Evolutionary conservation across 92 coral and sea anemone species (phyloP).

Genomic region (Epizoanthus rinbou): DNA sequence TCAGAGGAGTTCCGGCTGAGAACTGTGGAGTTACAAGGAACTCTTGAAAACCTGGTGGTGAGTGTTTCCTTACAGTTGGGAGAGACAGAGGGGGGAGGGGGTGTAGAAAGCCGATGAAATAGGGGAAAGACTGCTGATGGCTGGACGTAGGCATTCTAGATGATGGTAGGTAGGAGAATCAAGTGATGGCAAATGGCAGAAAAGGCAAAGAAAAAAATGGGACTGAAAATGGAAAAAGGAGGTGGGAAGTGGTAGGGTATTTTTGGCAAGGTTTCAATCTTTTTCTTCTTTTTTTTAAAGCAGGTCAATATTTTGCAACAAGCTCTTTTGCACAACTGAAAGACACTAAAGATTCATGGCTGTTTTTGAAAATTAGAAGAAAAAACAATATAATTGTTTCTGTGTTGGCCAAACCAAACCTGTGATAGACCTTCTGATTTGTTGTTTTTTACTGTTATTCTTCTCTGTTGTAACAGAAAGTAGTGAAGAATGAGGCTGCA

Average conservation of each 20-base stretch:
- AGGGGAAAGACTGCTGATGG: background rate
- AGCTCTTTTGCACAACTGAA: background rate
- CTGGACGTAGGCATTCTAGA: background rate
- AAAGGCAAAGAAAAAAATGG: constrained; percentile 31
- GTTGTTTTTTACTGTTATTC: background rate
- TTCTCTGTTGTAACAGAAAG: constrained; percentile 57
- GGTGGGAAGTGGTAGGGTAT: no score
- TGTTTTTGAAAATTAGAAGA: background rate
- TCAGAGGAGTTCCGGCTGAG: constrained; percentile 88
- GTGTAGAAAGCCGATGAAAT: background rate
- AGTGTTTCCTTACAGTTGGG: constrained; percentile 6
- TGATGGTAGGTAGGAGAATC: no score
- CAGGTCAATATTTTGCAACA: no score
- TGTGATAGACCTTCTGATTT: no score
- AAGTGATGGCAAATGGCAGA: constrained; percentile 1
- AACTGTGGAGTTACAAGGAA: constrained; percentile 86
- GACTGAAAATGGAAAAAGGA: background rate
- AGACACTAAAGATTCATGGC: background rate
- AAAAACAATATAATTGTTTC: background rate
- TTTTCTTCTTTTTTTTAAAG: no score
- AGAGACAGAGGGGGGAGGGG: background rate
- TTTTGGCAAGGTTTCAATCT: no score
- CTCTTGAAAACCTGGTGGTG: constrained; percentile 93
- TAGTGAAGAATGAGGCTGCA: constrained; percentile 85
- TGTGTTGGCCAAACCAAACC: no score